phyloP scores from a whole-genome alignment of 2,797 vertebrate genomes.

The Scolopax bukidnonensis region DNA sequence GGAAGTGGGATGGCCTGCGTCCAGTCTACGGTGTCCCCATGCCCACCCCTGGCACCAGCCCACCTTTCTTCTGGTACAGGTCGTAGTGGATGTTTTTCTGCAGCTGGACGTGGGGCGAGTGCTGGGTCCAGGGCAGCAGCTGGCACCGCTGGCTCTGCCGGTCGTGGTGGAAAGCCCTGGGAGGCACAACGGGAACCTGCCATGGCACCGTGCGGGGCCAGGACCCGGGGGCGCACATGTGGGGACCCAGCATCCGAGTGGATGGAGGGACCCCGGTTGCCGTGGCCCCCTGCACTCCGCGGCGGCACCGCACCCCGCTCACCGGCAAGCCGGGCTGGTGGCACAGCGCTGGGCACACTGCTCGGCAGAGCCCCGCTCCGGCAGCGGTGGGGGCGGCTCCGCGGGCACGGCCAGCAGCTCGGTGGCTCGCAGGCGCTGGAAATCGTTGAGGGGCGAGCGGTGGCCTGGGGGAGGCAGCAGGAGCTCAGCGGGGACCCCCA shows the following conservation, averaged over 20 bases:
- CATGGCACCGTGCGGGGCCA: rapidly evolving
- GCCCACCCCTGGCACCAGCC: background rate
- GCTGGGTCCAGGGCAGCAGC: conserved; percentile 88
- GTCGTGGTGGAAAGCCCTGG: conserved; percentile 92
- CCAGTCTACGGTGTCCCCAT: rapidly evolving
- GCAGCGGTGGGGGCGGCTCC: rapidly evolving
- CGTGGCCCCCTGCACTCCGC: rapidly evolving
- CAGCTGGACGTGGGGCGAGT: conserved; percentile 80
- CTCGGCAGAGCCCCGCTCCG: conserved; percentile 68
- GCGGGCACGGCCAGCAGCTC: conserved; percentile 67
- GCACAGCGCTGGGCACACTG: conserved; percentile 86
- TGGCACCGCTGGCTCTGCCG: conserved; percentile 85
- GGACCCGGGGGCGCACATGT: rapidly evolving
- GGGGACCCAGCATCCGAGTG: background rate
- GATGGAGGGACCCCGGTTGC: rapidly evolving
- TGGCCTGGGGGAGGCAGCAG: conserved; percentile 71
- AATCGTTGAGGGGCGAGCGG: conserved; percentile 90
- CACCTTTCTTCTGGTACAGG: conserved; percentile 96
- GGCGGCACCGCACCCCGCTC: background rate
- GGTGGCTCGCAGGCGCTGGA: conserved; percentile 88
- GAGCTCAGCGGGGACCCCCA: background rate
- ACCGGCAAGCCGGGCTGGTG: conserved; percentile 85
- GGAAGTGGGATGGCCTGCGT: background rate
- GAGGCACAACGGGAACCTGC: background rate
- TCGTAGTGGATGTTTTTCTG: conserved; percentile 91